These are phyloP conservation scores for Spongilla lacustris DNA, from an alignment of 37 sponge, comb jelly and placozoan genomes.

Conservation along the genomic window DNA sequence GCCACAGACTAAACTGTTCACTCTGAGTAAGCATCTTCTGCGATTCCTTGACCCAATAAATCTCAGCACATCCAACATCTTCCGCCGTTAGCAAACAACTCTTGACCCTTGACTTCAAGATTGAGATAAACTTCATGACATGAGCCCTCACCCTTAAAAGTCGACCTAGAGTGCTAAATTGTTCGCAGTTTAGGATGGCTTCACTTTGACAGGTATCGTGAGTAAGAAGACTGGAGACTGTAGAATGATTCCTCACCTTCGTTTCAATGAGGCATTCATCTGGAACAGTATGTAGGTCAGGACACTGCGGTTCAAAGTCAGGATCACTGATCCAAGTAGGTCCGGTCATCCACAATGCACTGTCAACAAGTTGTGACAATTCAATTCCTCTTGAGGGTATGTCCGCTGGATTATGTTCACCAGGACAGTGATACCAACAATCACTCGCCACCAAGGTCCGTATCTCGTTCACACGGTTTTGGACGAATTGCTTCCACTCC, in stretches of 20 bases:
- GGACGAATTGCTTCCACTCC: constrained; percentile 42
- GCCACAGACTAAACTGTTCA: background rate
- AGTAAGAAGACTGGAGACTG: background rate
- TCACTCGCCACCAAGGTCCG: background rate
- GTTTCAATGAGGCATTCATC: constrained; percentile 6
- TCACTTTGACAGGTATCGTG: background rate
- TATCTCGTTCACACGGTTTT: constrained; percentile 29
- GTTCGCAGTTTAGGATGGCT: constrained; percentile 14
- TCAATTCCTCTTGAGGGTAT: constrained; percentile 26
- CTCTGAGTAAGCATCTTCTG: constrained; percentile 10
- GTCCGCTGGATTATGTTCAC: constrained; percentile 32
- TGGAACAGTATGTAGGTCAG: background rate
- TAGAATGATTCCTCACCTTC: no score
- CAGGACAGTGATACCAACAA: constrained; percentile 36
- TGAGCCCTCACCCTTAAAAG: constrained; percentile 25
- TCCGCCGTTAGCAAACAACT: background rate
- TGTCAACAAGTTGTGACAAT: constrained; percentile 1
- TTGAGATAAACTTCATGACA: constrained; percentile 25
- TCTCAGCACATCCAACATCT: background rate
- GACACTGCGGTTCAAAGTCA: background rate
- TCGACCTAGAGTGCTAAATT: constrained; percentile 5
- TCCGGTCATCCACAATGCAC: constrained; percentile 18
- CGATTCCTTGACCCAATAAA: constrained; percentile 14
- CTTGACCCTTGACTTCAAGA: background rate
- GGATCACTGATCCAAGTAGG: constrained; percentile 14